Base-by-base conservation (phyloP, 2,888 invertebrate genomes). In the Lepetodrilus schrolli region DNA sequence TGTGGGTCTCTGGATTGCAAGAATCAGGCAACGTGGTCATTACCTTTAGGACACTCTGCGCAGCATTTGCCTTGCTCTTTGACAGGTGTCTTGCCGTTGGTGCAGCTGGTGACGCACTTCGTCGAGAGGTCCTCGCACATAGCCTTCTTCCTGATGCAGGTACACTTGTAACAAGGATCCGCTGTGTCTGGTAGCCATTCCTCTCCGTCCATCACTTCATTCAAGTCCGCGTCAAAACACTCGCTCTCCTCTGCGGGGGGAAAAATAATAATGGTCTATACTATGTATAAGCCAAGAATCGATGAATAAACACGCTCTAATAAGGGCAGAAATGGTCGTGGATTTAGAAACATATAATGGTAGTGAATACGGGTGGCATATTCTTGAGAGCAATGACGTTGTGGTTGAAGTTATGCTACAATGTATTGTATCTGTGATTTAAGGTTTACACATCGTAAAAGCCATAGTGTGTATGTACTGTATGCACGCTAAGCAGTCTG, bases 91-190 rank as follows among this genome's bases (percentile, higher is more conserved):
- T 58, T 34, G 7, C 30, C 50, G 65, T 78, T 75, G 10, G 49
- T 36, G n/a, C 76, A 72, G 17, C 74, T 66, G 23, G 37, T 49
- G 37, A 66, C 50, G 48, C 79, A 77, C 23, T 66, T 68, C 5
- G 8, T 8, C 30, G 47, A 34, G 1, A 72, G 36, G 48, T 75
- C 71, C 34, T 47, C 8, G 36, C 80, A 80, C 5, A 48, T n/a
- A 8, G 77, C 70, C 30, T 72, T 73, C 4, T 70, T 69, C 17
- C 51, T 37, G 13, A 66, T 8, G 72, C 80, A 80, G 23, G 49
- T 69, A 51, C 80, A 80, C 50, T 51, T 50, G 17, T 66, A 71
- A 43, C 80, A 80, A 1, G 75, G 75, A n/a, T 80, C 77, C 26
- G 23, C 58, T 1, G 36, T 13, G 47, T 80, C 72, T 1, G 77